A percentile compares a stretch with the other conserved stretches of the same genome.
Conservation (phyloP, 2,888 invertebrate genomes). For the Alviniconcha strummeri region DNA sequence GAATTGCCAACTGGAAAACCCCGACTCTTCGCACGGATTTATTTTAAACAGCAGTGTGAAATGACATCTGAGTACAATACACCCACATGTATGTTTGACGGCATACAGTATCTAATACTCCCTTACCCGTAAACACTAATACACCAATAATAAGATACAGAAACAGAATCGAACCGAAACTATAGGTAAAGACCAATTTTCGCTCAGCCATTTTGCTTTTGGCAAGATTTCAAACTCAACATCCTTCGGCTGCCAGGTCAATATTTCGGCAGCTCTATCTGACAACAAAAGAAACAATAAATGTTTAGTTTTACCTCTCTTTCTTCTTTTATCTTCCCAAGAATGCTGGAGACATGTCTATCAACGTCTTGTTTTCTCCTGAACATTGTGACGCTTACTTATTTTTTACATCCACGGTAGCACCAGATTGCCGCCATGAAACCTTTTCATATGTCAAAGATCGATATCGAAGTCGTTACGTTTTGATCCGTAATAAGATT, state of each 20-base stretch:
- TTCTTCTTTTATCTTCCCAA: slow-evolving; percentile 60
- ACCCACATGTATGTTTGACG: too few species aligned
- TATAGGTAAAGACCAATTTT: not conserved
- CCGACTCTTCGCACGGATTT: too few species aligned
- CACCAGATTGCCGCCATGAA: slow-evolving; percentile 32
- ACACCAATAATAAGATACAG: not conserved
- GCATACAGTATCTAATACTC: too few species aligned
- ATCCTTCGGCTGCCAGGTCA: not conserved
- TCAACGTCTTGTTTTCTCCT: slow-evolving; percentile 69
- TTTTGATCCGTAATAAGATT: not conserved
- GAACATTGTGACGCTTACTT: slow-evolving; percentile 53
- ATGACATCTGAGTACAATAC: too few species aligned
- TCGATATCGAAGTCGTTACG: not conserved
- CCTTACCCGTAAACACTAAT: too few species aligned
- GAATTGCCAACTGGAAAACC: too few species aligned
- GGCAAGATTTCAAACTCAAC: slow-evolving; percentile 4
- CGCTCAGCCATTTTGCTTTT: not conserved
- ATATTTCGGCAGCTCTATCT: not conserved
- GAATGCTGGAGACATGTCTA: slow-evolving; percentile 63
- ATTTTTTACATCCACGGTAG: not conserved
- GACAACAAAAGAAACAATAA: not conserved
- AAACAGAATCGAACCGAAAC: not conserved
- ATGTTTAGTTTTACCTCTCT: slow-evolving; percentile 59
- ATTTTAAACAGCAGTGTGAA: too few species aligned
- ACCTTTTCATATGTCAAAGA: not conserved